Base-by-base conservation (phyloP, 2,797 vertebrate genomes). In the Pseudochirops cupreus region DNA sequence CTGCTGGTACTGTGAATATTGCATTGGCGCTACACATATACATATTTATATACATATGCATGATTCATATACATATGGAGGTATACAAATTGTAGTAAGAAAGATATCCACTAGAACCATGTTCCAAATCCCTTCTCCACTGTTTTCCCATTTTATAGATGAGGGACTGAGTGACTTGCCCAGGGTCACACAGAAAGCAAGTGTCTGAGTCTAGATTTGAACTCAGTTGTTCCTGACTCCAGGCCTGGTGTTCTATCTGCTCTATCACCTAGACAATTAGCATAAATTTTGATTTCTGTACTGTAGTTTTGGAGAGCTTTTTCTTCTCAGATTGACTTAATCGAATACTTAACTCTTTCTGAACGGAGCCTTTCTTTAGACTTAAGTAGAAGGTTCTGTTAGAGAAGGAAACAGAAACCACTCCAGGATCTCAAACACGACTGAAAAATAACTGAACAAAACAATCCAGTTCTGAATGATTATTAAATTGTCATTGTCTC, bases 401-500 rank as follows among this genome's bases (percentile, higher is more conserved):
- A 33, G 62, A 67, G 14, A 67, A n/a, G 62, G 33, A 67, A 67
- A 67, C 55, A 18, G 62, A 67, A 67, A n/a, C 62, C 31, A n/a
- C 13, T n/a, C 62, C 33, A n/a, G 62, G n/a, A 67, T 67, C 62
- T 67, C 24, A 6, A 57, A n/a, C 14, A 16, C 6, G 33, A 67
- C 92, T 95, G 91, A 95, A 96, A 90, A 53, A 82, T 94, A 0
- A 94, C 0, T 74, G 95, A 98, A 95, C 90, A 93, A 94, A 95
- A 57, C 57, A 7, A 92, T 91, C 90, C 82, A 28, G n/a, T 82
- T 87, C 93, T 58, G 31, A 29, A 90, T 93, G 54, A 93, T 94
- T 90, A 33, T 96, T 97, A 46, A 62, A 96, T 91, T 96, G 26
- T 96, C 95, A 98, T 91, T 97, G 33, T 95, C 89, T 97, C 2